Evolutionary conservation across 1,140 invertebrate species (phyloP), one percentile per base, ranked within the genome.

Genomic region (Pseudomyrmex dendroicus): DNA sequence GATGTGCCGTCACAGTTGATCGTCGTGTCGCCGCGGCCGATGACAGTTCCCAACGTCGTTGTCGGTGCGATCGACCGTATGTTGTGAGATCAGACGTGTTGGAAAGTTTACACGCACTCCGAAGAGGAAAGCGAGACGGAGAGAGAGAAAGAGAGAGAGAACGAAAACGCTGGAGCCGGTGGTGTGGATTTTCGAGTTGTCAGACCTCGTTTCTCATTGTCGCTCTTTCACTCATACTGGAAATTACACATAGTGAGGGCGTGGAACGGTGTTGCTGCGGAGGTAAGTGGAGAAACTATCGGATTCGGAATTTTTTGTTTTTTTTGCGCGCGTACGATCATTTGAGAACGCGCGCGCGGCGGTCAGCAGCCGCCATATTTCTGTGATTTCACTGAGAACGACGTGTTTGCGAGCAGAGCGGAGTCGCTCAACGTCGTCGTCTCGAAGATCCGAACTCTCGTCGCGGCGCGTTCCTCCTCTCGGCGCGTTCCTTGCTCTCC

Each of bases 311-410:
- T 20, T 52, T 52, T 25, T 25, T 25, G 54, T 68, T 35, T 63
- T 52, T 50, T 52, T 62, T 13, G 17, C 63, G 44, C 35, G 52
- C 12, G 17, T 52, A 20, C 52, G 52, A 10, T 46, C 35, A 44
- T 50, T 48, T 46, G 20, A 22, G 54, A 80, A 72, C 22, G 54
- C 54, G 64, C 22, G 64, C 54, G 64, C 63, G 13, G n/a, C 9
- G 59, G 15, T 5, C 13, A 46, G 35, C 61, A 48, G 64, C 76
- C 20, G 76, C 64, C 64, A 80, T 80, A 80, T 80, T 80, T 80
- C 22, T 44, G 76, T 25, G 76, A 80, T 80, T 80, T 72, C 64
- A 7, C 76, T 61, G 12, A 64, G 61, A 70, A 54, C 76, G 76
- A 17, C 70, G 76, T 78, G 76, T 54, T 54, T 70, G 72, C 22